Evolutionary conservation across 2,797 vertebrate genomes (phyloP).

Genomic region (Moxostoma hubbsi): DNA sequence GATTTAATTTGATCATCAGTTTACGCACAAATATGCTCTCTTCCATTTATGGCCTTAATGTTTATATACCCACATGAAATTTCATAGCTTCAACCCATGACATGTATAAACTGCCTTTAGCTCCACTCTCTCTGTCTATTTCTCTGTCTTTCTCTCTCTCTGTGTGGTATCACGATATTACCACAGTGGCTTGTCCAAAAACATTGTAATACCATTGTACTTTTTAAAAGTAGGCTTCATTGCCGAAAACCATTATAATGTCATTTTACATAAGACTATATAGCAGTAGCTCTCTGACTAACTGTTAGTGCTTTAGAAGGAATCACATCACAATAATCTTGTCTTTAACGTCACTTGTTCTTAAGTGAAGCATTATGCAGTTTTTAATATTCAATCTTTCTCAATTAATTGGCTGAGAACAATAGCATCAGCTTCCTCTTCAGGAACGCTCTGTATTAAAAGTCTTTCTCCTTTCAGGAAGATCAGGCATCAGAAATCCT

Average conservation of each 20-base stretch:
- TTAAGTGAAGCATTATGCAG: constrained; percentile 11
- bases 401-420: background rate
- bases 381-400: background rate
- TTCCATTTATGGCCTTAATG: constrained; percentile 60
- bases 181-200: background rate
- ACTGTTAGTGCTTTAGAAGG: background rate
- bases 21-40: constrained; percentile 63
- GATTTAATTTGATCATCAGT: constrained; percentile 57
- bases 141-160: background rate
- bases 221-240: too few relatives aligned
- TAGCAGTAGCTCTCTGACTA: too few relatives aligned
- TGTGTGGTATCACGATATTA: too few relatives aligned
- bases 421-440: constrained; percentile 8
- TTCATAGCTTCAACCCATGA: background rate
- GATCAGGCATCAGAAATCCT: constrained; percentile 13
- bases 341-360: constrained; percentile 11
- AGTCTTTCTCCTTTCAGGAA: background rate
- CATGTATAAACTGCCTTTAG: background rate
- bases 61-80: constrained; percentile 37
- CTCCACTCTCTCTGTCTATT: constrained; percentile 8
- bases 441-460: constrained; percentile 14
- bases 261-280: too few relatives aligned
- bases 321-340: background rate
- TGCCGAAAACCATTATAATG: too few relatives aligned
- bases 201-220: background rate